phyloP scores from a whole-genome alignment of 2,888 invertebrate species.

The Dryomyza anilis region DNA sequence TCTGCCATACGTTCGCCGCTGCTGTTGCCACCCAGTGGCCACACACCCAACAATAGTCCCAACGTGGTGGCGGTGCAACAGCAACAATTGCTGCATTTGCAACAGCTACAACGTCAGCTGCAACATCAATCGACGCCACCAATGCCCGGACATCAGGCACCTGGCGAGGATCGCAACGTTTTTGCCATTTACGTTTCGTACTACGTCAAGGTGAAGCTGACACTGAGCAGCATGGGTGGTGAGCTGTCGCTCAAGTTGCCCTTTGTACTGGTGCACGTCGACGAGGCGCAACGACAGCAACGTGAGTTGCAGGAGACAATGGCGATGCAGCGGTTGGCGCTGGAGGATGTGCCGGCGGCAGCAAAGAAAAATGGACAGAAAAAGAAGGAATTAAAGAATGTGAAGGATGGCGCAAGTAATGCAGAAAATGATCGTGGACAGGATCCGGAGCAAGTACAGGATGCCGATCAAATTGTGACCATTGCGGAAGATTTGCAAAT shows the following conservation, averaged over 20 bases:
- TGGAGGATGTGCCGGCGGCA: slow-evolving; percentile 49
- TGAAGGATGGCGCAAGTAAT: neutral
- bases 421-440: neutral
- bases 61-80: neutral
- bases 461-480: slow-evolving; percentile 48
- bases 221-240: slow-evolving; percentile 81
- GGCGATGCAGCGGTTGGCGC: slow-evolving; percentile 43
- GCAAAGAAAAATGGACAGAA: slow-evolving; percentile 36
- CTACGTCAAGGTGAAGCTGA: slow-evolving; percentile 85
- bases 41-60: slow-evolving; percentile 47
- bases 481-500: slow-evolving; percentile 50
- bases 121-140: neutral
- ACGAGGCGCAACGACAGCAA: slow-evolving; percentile 43
- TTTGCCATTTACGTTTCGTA: slow-evolving; percentile 91
- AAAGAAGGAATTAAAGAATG: no score
- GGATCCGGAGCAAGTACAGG: slow-evolving; percentile 5
- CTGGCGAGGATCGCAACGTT: slow-evolving; percentile 75
- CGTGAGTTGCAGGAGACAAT: neutral
- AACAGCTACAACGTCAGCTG: slow-evolving; percentile 1
- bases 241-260: slow-evolving; percentile 80
- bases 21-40: slow-evolving; percentile 39
- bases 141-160: slow-evolving; percentile 23
- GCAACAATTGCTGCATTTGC: slow-evolving; percentile 11
- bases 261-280: slow-evolving; percentile 75
- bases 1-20: slow-evolving; percentile 65